Evolutionary conservation across 2,113 vertebrate species (phyloP).

Genomic region (Rostratula benghalensis): DNA sequence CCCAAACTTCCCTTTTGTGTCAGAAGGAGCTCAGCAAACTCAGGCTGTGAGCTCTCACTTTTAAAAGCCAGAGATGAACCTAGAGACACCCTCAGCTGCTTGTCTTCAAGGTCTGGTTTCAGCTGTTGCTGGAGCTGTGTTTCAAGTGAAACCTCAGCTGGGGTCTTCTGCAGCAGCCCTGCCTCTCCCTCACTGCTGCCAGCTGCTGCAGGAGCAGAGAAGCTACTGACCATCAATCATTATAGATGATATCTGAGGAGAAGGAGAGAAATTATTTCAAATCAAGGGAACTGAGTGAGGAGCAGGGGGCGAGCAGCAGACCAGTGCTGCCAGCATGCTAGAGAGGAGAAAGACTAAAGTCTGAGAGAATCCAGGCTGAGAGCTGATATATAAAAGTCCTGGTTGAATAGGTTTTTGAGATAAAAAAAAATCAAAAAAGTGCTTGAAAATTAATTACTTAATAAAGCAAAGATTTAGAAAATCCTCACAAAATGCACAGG

Average conservation of each 20-base stretch:
- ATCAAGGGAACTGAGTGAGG: background rate
- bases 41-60: background rate
- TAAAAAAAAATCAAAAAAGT: background rate
- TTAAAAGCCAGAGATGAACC: background rate
- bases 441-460: background rate
- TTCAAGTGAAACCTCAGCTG: background rate
- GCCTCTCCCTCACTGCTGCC: background rate
- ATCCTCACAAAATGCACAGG: background rate
- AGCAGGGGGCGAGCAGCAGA: background rate
- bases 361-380: background rate
- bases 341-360: background rate
- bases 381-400: background rate
- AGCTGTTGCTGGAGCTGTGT: background rate
- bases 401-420: background rate
- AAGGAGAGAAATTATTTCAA: constrained; percentile 52
- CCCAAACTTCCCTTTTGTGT: background rate
- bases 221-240: constrained; percentile 33
- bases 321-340: background rate
- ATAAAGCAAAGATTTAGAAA: background rate
- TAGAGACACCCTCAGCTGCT: background rate
- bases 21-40: fast-evolving
- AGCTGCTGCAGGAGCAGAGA: background rate
- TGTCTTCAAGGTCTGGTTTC: background rate
- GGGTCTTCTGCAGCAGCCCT: background rate
- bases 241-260: constrained; percentile 25